Conservation (phyloP, 2,113 vertebrate genomes). For the Pseudonaja textilis region DNA sequence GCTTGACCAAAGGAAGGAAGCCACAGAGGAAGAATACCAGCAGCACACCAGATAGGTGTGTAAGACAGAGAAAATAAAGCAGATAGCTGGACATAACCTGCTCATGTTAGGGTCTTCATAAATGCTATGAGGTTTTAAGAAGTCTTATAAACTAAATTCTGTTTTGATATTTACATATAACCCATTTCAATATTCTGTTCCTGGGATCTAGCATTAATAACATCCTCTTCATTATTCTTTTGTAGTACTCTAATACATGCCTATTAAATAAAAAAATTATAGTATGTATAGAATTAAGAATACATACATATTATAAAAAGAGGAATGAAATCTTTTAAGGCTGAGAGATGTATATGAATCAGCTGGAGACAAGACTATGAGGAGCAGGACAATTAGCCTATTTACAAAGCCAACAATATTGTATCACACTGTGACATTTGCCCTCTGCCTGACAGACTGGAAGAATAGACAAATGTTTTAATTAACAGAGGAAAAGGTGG, state of each 20-base stretch:
- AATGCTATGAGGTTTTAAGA: not conserved
- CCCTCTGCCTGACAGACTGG: constrained; percentile 8
- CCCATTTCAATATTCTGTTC: not conserved
- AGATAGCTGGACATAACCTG: not conserved
- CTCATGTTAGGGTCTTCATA: not conserved
- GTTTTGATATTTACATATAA: not conserved
- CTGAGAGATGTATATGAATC: not conserved
- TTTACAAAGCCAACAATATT: constrained; percentile 17
- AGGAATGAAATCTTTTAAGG: not conserved
- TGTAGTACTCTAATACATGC: not conserved
- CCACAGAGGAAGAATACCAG: not conserved
- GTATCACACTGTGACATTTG: not conserved
- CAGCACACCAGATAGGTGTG: not conserved
- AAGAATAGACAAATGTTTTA: constrained; percentile 26
- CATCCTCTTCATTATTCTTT: not conserved
- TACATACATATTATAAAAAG: not conserved
- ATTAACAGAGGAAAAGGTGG: not conserved
- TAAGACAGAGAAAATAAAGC: not conserved
- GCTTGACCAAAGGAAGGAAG: not conserved
- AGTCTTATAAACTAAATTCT: not conserved
- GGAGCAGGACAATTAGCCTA: not conserved
- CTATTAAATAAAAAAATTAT: not conserved
- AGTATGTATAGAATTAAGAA: not conserved
- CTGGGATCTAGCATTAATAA: not conserved
- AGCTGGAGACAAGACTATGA: not conserved